A percentile compares a stretch with the other conserved stretches of the same genome.
Conservation (phyloP, 53 echinoderm and acorn worm genomes). For the Echinarachnius parma region DNA sequence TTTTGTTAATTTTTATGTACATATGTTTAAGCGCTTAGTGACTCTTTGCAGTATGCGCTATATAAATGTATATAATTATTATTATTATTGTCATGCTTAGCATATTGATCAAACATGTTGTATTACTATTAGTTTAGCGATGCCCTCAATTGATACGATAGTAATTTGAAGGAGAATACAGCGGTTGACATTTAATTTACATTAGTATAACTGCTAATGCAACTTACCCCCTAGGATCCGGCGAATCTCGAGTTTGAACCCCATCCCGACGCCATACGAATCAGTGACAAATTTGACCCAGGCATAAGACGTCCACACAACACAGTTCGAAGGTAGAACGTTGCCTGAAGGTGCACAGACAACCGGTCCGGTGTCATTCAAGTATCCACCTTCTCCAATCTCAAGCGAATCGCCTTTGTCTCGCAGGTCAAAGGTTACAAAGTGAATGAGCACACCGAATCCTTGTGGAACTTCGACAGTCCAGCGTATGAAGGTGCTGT, state of each 20-base stretch:
- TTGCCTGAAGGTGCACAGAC: background rate
- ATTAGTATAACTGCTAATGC: too few relatives aligned
- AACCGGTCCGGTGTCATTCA: background rate
- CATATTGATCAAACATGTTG: too few relatives aligned
- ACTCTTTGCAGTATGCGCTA: too few relatives aligned
- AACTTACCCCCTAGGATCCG: conserved; percentile 3
- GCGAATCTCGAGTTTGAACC: conserved; percentile 22
- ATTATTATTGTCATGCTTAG: too few relatives aligned
- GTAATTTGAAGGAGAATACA: too few relatives aligned
- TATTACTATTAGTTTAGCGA: too few relatives aligned
- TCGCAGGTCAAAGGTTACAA: conserved; percentile 16
- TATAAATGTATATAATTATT: too few relatives aligned
- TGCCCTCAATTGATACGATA: too few relatives aligned
- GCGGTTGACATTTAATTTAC: too few relatives aligned
- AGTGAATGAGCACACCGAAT: conserved; percentile 12
- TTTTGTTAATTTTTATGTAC: too few relatives aligned
- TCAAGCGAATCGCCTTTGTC: conserved; percentile 9
- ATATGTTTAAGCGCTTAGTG: too few relatives aligned
- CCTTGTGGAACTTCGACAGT: background rate
- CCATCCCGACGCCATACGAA: background rate
- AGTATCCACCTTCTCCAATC: background rate
- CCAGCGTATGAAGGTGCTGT: conserved; percentile 30
- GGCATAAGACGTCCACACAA: background rate
- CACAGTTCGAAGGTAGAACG: background rate
- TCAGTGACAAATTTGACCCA: conserved; percentile 18